Percentiles rank a stretch among this genome's conserved stretches.
phyloP scores from a whole-genome alignment of 2,888 invertebrate genomes.

The Acleris emargana region DNA sequence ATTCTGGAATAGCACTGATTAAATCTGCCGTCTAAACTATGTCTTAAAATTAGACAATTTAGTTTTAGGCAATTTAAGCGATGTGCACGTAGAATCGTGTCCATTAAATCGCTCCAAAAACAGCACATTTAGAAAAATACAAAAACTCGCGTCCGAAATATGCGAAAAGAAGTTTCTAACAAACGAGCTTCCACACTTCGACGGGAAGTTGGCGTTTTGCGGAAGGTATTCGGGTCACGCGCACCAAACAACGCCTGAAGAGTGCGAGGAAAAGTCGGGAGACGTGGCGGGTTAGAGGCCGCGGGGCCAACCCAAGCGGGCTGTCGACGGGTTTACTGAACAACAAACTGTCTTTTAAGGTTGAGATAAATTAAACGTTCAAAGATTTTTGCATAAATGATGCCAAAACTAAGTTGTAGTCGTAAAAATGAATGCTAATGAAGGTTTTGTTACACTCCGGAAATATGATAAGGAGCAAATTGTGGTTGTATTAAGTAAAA shows the following conservation, averaged over 20 bases:
- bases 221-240: conserved; percentile 37
- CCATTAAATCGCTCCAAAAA: not conserved
- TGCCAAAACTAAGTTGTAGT: no score
- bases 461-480: no score
- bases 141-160: not conserved
- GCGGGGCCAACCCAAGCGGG: not conserved
- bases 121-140: not conserved
- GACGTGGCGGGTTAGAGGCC: conserved; percentile 21
- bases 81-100: no score
- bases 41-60: no score
- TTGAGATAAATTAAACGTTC: not conserved
- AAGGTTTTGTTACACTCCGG: no score
- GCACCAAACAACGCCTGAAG: conserved; percentile 35
- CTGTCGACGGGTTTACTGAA: not conserved
- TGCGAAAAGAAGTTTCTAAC: conserved; percentile 11
- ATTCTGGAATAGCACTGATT: no score
- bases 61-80: no score
- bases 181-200: conserved; percentile 20
- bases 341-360: not conserved
- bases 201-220: conserved; percentile 19
- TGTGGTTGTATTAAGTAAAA: no score
- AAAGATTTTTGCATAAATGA: no score
- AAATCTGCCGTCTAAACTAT: no score
- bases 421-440: no score
- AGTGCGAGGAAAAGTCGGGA: conserved; percentile 33